phyloP scores from a whole-genome alignment of 1,140 invertebrate genomes.

The Pachyrhynchus sulphureomaculatus region DNA sequence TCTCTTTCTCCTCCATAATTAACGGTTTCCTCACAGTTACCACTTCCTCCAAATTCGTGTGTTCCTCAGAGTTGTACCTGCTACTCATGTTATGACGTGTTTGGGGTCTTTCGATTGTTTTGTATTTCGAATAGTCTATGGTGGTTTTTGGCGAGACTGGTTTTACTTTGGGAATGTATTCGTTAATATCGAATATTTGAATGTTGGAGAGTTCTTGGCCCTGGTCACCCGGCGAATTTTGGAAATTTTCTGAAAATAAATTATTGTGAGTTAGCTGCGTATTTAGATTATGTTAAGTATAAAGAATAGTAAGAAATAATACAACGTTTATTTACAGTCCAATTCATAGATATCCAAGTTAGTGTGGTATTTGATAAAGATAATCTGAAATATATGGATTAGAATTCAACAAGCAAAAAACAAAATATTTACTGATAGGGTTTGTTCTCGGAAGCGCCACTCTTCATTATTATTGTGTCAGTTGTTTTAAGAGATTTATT shows the following conservation, averaged over 20 bases:
- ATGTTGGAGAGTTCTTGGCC: conserved; percentile 16
- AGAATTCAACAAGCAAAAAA: too few relatives aligned
- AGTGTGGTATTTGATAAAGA: too few relatives aligned
- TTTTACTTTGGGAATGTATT: conserved; percentile 44
- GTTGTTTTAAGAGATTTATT: too few relatives aligned
- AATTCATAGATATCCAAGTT: too few relatives aligned
- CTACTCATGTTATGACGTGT: conserved; percentile 32
- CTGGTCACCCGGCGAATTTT: conserved; percentile 42
- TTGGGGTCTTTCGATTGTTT: conserved; percentile 43
- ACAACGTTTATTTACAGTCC: too few relatives aligned
- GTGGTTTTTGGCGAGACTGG: conserved; percentile 41
- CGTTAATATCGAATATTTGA: conserved; percentile 45
- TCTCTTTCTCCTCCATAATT: conserved; percentile 11
- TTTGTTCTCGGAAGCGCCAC: too few relatives aligned
- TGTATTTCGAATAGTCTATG: conserved; percentile 49
- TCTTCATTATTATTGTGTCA: too few relatives aligned
- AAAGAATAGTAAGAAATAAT: not conserved
- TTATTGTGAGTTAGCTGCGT: not conserved
- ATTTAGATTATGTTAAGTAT: not conserved
- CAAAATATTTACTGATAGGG: too few relatives aligned
- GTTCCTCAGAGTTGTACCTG: conserved; percentile 28
- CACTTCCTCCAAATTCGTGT: conserved; percentile 3
- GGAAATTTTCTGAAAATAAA: conserved; percentile 22
- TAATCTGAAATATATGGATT: too few relatives aligned
- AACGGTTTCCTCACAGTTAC: conserved; percentile 6